A percentile compares a stretch with the other conserved stretches of the same genome.
phyloP scores from a whole-genome alignment of 2,797 vertebrate genomes.

The Helarctos malayanus region DNA sequence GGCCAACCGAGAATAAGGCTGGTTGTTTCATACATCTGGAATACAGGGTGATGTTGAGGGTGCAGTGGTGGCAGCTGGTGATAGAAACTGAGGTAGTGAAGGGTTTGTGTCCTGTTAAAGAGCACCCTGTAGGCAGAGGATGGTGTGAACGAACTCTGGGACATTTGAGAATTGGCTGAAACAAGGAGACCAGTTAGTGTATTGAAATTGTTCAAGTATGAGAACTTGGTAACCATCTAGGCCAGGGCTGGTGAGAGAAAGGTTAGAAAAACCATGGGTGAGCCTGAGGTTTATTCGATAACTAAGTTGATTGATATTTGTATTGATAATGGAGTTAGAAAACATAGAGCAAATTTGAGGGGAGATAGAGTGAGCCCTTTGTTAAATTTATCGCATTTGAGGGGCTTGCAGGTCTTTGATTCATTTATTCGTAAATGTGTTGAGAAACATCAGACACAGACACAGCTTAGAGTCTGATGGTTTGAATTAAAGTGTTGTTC shows the following conservation, averaged over 20 bases:
- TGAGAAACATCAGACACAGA: slow-evolving; percentile 11
- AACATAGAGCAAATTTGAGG: not conserved
- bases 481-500: not conserved
- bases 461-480: not conserved
- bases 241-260: not conserved
- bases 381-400: not conserved
- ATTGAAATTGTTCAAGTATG: not conserved
- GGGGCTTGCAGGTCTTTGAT: not conserved
- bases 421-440: not conserved
- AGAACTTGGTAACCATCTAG: not conserved
- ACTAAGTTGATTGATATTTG: not conserved
- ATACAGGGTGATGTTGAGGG: not conserved
- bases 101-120: not conserved
- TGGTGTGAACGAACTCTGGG: not conserved
- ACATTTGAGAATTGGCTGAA: not conserved
- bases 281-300: slow-evolving; percentile 21
- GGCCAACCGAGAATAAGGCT: not conserved
- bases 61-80: not conserved
- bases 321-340: not conserved
- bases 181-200: not conserved
- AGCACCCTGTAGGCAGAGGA: not conserved
- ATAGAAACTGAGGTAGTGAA: not conserved
- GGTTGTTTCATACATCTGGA: not conserved
- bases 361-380: not conserved
- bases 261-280: not conserved